Percentiles rank a stretch among this genome's conserved stretches.
Evolutionary conservation across 2,113 vertebrate species (phyloP).

Genomic region (Etia nguti): DNA sequence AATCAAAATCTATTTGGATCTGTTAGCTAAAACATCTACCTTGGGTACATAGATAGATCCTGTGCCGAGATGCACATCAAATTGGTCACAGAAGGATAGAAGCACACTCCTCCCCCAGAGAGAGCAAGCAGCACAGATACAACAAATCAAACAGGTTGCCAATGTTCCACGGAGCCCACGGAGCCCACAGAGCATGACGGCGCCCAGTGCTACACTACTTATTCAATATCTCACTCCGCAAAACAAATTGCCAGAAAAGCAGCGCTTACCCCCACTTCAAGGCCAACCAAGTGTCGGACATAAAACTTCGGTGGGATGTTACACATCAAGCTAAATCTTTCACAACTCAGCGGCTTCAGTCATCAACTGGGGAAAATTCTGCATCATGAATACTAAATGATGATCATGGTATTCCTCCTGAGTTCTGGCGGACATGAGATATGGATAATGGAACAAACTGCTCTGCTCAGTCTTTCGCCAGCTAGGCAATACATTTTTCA

Average conservation of each 20-base stretch:
- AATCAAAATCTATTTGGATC: neutral
- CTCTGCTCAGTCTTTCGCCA: neutral
- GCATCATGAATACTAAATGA: slow-evolving; percentile 22
- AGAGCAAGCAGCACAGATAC: neutral
- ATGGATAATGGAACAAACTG: neutral
- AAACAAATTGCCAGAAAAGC: slow-evolving; percentile 43
- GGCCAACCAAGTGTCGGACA: slow-evolving; percentile 25
- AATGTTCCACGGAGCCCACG: slow-evolving; percentile 13
- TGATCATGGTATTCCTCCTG: neutral
- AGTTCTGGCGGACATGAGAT: neutral
- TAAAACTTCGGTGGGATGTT: slow-evolving; percentile 9
- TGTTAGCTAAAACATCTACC: neutral
- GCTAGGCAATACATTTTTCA: neutral
- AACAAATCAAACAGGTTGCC: slow-evolving; percentile 39
- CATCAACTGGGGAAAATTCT: slow-evolving; percentile 3
- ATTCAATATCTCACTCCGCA: slow-evolving; percentile 23
- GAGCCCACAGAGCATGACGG: slow-evolving; percentile 21
- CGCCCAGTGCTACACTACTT: neutral
- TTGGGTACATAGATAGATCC: neutral
- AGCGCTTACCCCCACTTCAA: slow-evolving; percentile 26
- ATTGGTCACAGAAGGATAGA: neutral
- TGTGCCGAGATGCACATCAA: slow-evolving; percentile 3
- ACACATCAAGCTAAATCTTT: slow-evolving; percentile 8
- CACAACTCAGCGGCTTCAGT: slow-evolving; percentile 20
- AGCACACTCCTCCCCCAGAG: neutral